These are phyloP conservation scores for Chymomyza fuscimana DNA, from an alignment of 2,888 invertebrate species.

Conservation along the genomic window DNA sequence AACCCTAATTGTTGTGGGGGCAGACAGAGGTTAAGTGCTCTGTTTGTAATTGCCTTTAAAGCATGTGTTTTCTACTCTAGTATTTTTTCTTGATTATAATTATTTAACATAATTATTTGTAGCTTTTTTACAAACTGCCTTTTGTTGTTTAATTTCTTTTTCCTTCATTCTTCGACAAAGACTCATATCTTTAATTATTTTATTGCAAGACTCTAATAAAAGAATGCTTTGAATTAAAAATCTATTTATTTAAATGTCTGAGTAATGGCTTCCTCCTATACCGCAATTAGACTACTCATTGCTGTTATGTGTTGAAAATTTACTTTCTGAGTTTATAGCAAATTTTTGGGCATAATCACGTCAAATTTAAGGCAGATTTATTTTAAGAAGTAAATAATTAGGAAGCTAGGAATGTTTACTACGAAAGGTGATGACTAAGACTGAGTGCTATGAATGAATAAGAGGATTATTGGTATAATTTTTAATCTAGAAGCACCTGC, in stretches of 20 bases:
- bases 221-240: neutral
- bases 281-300: neutral
- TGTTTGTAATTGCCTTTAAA: neutral
- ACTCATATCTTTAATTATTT: constrained; percentile 7
- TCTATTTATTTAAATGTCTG: neutral
- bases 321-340: neutral
- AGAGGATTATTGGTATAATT: neutral
- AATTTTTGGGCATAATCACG: neutral
- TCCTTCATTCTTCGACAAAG: neutral
- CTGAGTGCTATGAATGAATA: neutral
- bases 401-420: neutral
- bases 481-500: too few relatives aligned
- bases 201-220: neutral
- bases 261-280: neutral
- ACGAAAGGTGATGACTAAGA: neutral
- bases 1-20: constrained; percentile 48
- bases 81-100: constrained; percentile 14
- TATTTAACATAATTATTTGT: neutral
- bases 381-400: neutral
- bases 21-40: constrained; percentile 53
- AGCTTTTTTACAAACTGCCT: neutral
- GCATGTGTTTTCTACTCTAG: constrained; percentile 13
- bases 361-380: neutral
- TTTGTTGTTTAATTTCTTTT: constrained; percentile 10
- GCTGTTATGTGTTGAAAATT: neutral